Percentiles rank a stretch among this genome's conserved stretches.
Evolutionary conservation across 2,888 invertebrate species (phyloP).

Genomic region (Andrena bucephala): DNA sequence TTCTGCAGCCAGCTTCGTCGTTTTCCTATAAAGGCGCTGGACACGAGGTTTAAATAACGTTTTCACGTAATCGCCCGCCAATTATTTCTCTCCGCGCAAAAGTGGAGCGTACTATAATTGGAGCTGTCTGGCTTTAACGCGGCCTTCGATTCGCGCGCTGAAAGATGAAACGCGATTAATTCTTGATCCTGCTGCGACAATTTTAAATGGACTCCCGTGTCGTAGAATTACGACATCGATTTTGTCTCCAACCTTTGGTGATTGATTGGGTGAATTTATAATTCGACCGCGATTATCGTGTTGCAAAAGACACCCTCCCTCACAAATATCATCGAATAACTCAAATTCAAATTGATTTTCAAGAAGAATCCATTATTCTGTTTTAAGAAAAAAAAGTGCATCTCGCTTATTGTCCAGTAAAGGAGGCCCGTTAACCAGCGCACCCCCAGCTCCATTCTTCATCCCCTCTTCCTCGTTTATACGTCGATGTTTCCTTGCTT

Average conservation of each 20-base stretch:
- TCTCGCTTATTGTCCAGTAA: neutral
- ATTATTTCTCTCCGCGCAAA: conserved; percentile 20
- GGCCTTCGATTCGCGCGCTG: neutral
- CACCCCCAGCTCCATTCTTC: neutral
- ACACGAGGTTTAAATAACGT: conserved; percentile 30
- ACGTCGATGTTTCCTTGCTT: conserved; percentile 31
- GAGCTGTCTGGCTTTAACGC: neutral
- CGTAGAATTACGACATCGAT: conserved; percentile 15
- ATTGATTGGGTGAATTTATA: neutral
- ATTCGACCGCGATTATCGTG: neutral
- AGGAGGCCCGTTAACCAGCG: neutral
- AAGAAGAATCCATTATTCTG: conserved; percentile 8
- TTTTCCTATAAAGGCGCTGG: conserved; percentile 3
- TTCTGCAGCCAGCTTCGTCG: neutral
- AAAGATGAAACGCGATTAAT: conserved; percentile 8
- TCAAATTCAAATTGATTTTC: neutral
- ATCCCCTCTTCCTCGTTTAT: conserved; percentile 19
- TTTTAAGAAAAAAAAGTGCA: neutral
- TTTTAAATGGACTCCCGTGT: neutral
- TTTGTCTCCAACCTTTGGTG: neutral
- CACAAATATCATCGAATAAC: no score
- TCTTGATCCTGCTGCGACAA: neutral
- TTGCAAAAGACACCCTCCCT: neutral
- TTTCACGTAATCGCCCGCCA: conserved; percentile 37
- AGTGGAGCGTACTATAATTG: conserved; percentile 24